Base-by-base conservation (phyloP, 64 coral and sea anemone species). In the Dendrophyllia cribrosa region DNA sequence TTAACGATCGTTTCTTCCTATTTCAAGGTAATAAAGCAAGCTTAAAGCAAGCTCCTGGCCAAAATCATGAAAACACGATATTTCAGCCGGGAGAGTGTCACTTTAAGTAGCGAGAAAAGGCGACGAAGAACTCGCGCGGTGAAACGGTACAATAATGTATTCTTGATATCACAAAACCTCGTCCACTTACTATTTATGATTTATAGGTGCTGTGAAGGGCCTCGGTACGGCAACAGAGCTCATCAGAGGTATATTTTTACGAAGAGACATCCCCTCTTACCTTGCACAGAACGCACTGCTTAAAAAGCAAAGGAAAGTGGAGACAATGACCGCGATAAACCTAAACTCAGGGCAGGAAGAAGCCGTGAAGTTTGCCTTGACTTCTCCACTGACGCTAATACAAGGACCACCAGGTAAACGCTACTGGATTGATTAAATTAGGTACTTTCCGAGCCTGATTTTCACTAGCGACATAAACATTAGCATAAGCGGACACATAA, bases 391-490 rank as follows among this genome's bases (percentile, higher is more conserved):
- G 59, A 88, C 94, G 0, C 59, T 95, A 34, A 88, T 95, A 46
- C 74, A 95, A 66, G 93, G 93, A 25, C 81, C 82, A 4, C 80
- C 93, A 87, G 93, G 93, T 91, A 79, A 26, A 59, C 63, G 16
- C 15, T 43, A 20, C 17, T 81, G 49, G 23, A 23, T 20, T 59
- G 6, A 3, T 78, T 14, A 52, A 16, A 76, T 25, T 15, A 23
- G 24, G 66, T 20, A 7, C 20, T 68, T 20, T 34, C 34, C 2
- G 2, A 34, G 34, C 34, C 34, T 34, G 34, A 34, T 34, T 34
- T 34, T 34, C 34, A 34, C 15, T 65, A 20, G 15, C 62, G 62
- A 20, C 62, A 64, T 64, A 16, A 64, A 17, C 20, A 4, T 64
- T 12, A 64, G 62, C 62, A 65, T 16, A 65, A 65, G 15, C 15